Base-by-base conservation (phyloP, 1,140 invertebrate genomes). In the Alviniconcha marisindica region DNA sequence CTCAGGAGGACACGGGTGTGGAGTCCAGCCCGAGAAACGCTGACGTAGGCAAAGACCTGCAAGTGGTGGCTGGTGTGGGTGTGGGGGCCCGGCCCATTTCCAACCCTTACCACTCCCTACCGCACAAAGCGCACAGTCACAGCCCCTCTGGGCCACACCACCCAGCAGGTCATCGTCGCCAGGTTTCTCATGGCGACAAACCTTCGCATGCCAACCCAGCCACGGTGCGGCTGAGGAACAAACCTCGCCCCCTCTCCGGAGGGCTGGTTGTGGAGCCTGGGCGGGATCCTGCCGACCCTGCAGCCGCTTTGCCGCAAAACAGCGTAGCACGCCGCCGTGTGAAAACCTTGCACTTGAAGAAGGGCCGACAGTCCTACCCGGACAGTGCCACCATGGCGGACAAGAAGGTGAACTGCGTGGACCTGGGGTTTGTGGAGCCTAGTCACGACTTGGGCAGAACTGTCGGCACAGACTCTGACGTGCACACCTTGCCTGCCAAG, bases 301-400 rank as follows among this genome's bases (percentile, higher is more conserved):
- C 36, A 24, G 48, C 44, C 36, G 78, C 36, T 14, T 66, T 66
- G 14, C 33, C 44, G 10, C 51, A 51, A 42, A 54, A 44, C 66
- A 44, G 66, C n/a, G 60, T 80, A 1, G 51, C 78, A 14, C 38
- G 81, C 18, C 69, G 81, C 0, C 73, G 71, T 15, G 71, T 24
- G 44, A 82, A 82, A 63, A 76, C 31, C 73, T 31, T 76, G 31
- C 54, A 54, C 12, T 77, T 71, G 10, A 82, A 76, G 21, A 82
- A 76, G 33, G 71, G 51, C n/a, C 24, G 81, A 24, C 81, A 82
- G 38, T 82, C 81, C n/a, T 82, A 82, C 38, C 81, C 81, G 15
- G 78, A 80, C 12, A 42, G 77, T 28, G 77, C 51, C 24, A 31
- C 10, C 2, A 38, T 38, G 12, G 36, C 36, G 38, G 78, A 80